phyloP scores from a whole-genome alignment of 2,888 invertebrate species.

The Trichopria drosophilae region DNA sequence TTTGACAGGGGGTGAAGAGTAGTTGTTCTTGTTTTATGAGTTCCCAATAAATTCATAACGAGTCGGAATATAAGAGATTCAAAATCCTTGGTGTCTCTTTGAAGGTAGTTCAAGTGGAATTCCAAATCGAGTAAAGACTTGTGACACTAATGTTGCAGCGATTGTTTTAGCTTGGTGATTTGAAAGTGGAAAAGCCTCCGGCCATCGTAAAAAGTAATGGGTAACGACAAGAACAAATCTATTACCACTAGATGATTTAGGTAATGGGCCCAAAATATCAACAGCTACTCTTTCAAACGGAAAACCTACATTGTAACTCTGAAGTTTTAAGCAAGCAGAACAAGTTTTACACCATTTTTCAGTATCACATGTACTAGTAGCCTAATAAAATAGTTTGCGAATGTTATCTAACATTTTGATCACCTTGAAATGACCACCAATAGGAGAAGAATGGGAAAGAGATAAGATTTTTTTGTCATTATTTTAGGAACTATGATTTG shows the following conservation, averaged over 20 bases:
- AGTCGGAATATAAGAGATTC: slow-evolving; percentile 40
- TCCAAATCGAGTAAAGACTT: slow-evolving; percentile 25
- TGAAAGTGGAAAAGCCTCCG: slow-evolving; percentile 13
- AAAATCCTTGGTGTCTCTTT: slow-evolving; percentile 46
- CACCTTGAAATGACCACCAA: slow-evolving; percentile 14
- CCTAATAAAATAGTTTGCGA: no score
- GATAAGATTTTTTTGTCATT: neutral
- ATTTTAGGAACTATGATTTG: slow-evolving; percentile 7
- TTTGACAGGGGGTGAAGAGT: slow-evolving; percentile 11
- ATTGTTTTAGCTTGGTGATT: slow-evolving; percentile 3
- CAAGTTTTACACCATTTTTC: no score
- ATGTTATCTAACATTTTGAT: slow-evolving; percentile 10
- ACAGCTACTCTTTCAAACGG: slow-evolving; percentile 4
- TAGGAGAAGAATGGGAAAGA: slow-evolving; percentile 10
- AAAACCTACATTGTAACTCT: slow-evolving; percentile 6
- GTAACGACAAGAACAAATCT: slow-evolving; percentile 7
- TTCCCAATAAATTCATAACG: slow-evolving; percentile 34
- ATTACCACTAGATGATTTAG: slow-evolving; percentile 6
- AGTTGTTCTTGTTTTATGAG: slow-evolving; percentile 24
- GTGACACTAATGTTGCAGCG: slow-evolving; percentile 1
- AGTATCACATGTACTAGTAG: no score
- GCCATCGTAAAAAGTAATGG: slow-evolving; percentile 16
- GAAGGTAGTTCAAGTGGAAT: slow-evolving; percentile 34
- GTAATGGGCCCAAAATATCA: slow-evolving; percentile 11
- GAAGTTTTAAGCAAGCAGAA: no score